Percentiles rank a stretch among this genome's conserved stretches.
Conservation (phyloP, 2,888 invertebrate genomes). For the Polymixis lichenea region DNA sequence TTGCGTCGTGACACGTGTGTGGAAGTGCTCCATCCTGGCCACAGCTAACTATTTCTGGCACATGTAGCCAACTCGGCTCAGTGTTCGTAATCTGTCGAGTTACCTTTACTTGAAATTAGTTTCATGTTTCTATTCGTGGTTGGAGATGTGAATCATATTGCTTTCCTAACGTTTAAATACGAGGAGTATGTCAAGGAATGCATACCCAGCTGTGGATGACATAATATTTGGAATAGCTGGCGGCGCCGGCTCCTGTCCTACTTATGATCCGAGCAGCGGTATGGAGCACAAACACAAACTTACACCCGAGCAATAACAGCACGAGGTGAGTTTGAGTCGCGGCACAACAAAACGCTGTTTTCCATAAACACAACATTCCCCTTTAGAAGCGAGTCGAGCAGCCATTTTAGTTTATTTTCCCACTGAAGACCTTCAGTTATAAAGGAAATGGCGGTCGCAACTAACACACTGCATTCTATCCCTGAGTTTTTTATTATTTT, state of each 20-base stretch:
- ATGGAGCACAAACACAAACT: slow-evolving; percentile 58
- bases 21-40: slow-evolving; percentile 43
- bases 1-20: slow-evolving; percentile 57
- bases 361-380: slow-evolving; percentile 68
- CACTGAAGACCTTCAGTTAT: slow-evolving; percentile 45
- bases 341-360: slow-evolving; percentile 51
- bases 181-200: slow-evolving; percentile 12
- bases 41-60: slow-evolving; percentile 28
- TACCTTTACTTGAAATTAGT: slow-evolving; percentile 45
- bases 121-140: slow-evolving; percentile 18
- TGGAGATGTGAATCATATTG: slow-evolving; percentile 6
- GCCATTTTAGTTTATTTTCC: slow-evolving; percentile 58
- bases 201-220: slow-evolving; percentile 19
- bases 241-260: slow-evolving; percentile 22
- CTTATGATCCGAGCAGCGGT: slow-evolving; percentile 31
- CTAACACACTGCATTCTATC: slow-evolving; percentile 42
- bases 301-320: slow-evolving; percentile 55
- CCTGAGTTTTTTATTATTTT: slow-evolving; percentile 46
- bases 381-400: slow-evolving; percentile 49
- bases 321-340: slow-evolving; percentile 48
- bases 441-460: slow-evolving; percentile 49
- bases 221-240: slow-evolving; percentile 37
- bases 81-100: slow-evolving; percentile 14
- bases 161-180: slow-evolving; percentile 39
- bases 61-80: slow-evolving; percentile 14